A percentile compares a stretch with the other conserved stretches of the same genome.
phyloP scores from a whole-genome alignment of 2,797 vertebrate genomes.

The Spondyliosoma cantharus region DNA sequence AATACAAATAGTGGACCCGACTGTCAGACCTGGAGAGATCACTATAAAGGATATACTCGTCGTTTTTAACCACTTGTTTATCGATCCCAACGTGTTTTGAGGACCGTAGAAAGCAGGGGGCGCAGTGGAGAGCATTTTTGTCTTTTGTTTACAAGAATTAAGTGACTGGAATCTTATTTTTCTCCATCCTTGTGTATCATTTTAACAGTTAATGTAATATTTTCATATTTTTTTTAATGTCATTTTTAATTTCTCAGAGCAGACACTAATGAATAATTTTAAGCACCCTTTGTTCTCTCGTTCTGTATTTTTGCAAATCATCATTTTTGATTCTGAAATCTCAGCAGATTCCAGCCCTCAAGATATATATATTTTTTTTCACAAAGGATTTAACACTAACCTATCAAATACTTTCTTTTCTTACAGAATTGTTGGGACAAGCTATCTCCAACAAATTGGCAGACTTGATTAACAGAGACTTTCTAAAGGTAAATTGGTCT shows the following conservation, averaged over 20 bases:
- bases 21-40: slow-evolving; percentile 30
- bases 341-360: slow-evolving; percentile 55
- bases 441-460: slow-evolving; percentile 83
- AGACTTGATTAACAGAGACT: slow-evolving; percentile 87
- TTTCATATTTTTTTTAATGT: not conserved
- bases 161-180: slow-evolving; percentile 63
- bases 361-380: not conserved
- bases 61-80: slow-evolving; percentile 72
- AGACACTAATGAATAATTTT: not conserved
- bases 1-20: slow-evolving; percentile 8
- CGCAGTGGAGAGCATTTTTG: slow-evolving; percentile 74
- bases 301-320: slow-evolving; percentile 60
- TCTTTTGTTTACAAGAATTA: slow-evolving; percentile 84
- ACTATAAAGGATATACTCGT: slow-evolving; percentile 18
- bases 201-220: not conserved
- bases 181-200: not conserved
- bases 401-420: slow-evolving; percentile 36
- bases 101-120: slow-evolving; percentile 77
- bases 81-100: slow-evolving; percentile 60
- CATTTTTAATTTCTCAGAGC: not conserved
- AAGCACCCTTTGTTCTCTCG: slow-evolving; percentile 33
- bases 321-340: slow-evolving; percentile 68
- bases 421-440: slow-evolving; percentile 86
- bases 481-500: slow-evolving; percentile 79
- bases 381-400: slow-evolving; percentile 28